phyloP scores from a whole-genome alignment of 2,113 vertebrate genomes.

The Sapayoa aenigma region DNA sequence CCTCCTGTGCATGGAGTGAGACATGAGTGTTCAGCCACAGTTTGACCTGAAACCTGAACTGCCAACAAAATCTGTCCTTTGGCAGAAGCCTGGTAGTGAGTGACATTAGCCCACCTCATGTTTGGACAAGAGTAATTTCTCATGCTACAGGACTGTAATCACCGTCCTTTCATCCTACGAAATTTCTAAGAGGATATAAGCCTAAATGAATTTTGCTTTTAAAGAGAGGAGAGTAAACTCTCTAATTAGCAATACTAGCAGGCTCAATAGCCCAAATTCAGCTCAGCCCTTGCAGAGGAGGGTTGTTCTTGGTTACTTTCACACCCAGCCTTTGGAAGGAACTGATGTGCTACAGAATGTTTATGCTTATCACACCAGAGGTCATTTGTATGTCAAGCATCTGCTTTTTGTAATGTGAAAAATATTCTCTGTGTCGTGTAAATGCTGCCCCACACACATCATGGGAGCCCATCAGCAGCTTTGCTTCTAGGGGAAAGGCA shows the following conservation, averaged over 20 bases:
- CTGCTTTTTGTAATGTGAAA: background rate
- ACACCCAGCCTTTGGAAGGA: background rate
- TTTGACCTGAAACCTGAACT: background rate
- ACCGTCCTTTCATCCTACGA: background rate
- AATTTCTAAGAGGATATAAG: background rate
- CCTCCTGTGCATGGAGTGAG: background rate
- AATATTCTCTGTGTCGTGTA: background rate
- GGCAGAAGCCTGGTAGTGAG: background rate
- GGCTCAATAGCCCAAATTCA: background rate
- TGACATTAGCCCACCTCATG: background rate
- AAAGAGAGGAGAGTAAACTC: background rate
- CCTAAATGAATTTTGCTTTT: background rate
- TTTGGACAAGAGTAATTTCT: background rate
- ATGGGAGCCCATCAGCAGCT: background rate
- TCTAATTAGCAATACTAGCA: background rate
- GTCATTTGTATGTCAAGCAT: background rate
- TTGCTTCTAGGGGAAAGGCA: background rate
- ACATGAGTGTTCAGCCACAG: background rate
- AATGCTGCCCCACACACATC: background rate
- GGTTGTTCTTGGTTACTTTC: background rate
- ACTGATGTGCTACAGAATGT: background rate
- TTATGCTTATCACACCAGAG: rapidly evolving
- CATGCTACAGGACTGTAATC: background rate
- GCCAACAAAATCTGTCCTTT: background rate
- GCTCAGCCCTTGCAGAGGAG: background rate